Evolutionary conservation across 1,140 invertebrate genomes (phyloP), one percentile per base, ranked within the genome.

Genomic region (Macrobrachium nipponense): DNA sequence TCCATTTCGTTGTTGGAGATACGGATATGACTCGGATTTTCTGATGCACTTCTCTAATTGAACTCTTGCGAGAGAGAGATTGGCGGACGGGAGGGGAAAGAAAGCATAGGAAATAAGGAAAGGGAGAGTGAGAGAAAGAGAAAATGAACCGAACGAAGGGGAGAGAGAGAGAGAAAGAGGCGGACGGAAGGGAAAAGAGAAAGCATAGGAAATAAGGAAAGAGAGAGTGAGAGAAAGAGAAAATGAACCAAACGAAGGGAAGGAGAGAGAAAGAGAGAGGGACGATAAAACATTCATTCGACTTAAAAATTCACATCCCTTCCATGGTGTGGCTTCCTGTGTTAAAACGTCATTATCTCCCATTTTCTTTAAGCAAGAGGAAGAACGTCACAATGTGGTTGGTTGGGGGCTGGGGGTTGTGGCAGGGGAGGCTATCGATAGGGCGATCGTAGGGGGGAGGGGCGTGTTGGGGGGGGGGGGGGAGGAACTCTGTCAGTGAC

Each of bases 161-260:
- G n/a, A 43, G 72, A 43, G 7, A 75, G 23, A 51, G 43, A 75
- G 43, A 51, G 23, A 75, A 14, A 51, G 72, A 51, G 27, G n/a
- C n/a, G n/a, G n/a, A n/a, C n/a, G n/a, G n/a, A n/a, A n/a, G n/a
- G n/a, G n/a, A n/a, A 43, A 27, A 43, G 7, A 75, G 23, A 51
- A 14, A 75, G 43, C n/a, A n/a, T n/a, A n/a, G n/a, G 36, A 76
- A 14, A 51, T 12, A 58, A n/a, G 44, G 73, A 76, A 14, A 76
- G 73, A 76, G 51, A 59, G 36, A 76, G 36, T 58, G 77, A 79
- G 60, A 79, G 60, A 62, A 18, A 51, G 73, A 59, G 51, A 76
- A 27, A 59, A 4, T 44, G 18, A 51, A 18, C 27, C 17, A 11
- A 44, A 44, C 15, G 51, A n/a, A 76, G 73, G 44, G 20, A 79